Base-by-base conservation (phyloP, 2,113 vertebrate species). In the Phainopepla nitens region DNA sequence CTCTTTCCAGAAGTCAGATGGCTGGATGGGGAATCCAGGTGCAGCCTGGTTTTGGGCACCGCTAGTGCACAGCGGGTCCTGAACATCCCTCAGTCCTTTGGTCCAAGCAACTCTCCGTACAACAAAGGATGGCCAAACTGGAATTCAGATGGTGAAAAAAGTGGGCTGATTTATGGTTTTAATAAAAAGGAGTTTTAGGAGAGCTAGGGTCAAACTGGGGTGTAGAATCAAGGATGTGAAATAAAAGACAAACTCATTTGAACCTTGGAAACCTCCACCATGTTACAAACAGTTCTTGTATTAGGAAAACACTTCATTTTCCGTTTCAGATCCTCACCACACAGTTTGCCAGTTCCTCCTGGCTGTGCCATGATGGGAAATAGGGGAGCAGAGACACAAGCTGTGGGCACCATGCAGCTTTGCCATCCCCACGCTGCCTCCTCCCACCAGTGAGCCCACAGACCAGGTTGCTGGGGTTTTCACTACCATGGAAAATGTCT, bases 381-480 rank as follows among this genome's bases (percentile, higher is more conserved):
- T 1, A 27, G 25, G 25, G 64, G 29, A 17, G 1, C 35, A 92
- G 83, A 82, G 20, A 9, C 44, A 47, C 18, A 44, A 1, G 4
- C 11, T 1, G 1, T 23, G 51, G 73, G 69, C 16, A 39, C 17
- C 0, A 0, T 13, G 54, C 2, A 15, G 39, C 51, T 83, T 81
- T 73, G 45, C 50, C 2, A 2, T 88, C 53, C 61, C 42, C 10
- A 25, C 0, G 0, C 20, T 56, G 39, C 47, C 8, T 70, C 17
- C n/a, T 7, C 5, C 2, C 14, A 9, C 20, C 24, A 47, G 31
- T 8, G 68, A 92, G 10, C 29, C 27, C 44, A 57, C 15, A 44
- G 27, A 29, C 29, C 69, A 6, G 6, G 22, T 31, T 80, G 21
- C 53, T 51, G 65, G 36, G 23, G 4, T 53, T 69, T 87, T 49